Conservation (phyloP, 35 echinoderm and acorn worm species). For the Diadema setosum region DNA sequence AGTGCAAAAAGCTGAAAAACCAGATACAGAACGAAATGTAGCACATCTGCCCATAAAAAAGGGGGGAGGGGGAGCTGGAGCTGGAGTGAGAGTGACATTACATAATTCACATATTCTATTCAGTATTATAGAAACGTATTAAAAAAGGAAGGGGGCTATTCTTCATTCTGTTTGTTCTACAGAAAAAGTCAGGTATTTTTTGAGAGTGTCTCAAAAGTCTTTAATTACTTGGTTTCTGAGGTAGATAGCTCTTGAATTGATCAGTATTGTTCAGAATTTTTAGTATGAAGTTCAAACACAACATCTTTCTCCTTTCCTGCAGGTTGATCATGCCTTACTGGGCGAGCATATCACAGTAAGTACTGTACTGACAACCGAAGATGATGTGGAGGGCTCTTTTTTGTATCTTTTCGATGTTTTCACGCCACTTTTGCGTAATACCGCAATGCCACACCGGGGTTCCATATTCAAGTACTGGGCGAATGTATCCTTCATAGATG, state of each 20-base stretch:
- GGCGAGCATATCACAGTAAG: background rate
- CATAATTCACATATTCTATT: background rate
- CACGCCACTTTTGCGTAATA: background rate
- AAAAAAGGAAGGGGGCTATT: background rate
- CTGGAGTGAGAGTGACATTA: no score
- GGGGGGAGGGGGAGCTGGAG: no score
- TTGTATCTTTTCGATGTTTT: background rate
- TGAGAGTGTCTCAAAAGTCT: background rate
- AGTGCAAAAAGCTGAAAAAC: no score
- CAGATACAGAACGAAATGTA: no score
- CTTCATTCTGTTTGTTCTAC: background rate
- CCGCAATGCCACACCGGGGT: no score
- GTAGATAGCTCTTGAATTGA: background rate
- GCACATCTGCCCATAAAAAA: no score
- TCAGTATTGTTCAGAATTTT: background rate
- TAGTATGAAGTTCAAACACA: background rate
- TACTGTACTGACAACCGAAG: background rate
- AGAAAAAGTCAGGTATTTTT: background rate
- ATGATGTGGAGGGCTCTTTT: background rate
- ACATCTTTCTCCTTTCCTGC: background rate
- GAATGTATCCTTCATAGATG: no score
- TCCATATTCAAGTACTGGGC: no score
- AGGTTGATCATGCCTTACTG: background rate
- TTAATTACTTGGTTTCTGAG: background rate
- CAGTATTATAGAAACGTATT: background rate